Conservation (phyloP, 2,797 vertebrate species). For the Crypturellus tataupa region DNA sequence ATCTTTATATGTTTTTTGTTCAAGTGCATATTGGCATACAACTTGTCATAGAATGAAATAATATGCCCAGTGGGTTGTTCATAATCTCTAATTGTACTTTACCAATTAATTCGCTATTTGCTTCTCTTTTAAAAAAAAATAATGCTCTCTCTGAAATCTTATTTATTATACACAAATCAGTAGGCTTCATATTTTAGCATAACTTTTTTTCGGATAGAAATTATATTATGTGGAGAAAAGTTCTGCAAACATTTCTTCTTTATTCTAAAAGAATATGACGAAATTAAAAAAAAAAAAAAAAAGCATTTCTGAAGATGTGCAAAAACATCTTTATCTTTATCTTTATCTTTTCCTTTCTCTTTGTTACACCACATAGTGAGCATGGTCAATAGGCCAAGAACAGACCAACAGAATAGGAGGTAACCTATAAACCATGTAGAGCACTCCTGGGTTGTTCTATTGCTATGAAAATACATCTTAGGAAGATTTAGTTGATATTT, state of each 20-base stretch:
- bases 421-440: neutral
- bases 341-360: rapidly evolving
- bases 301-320: neutral
- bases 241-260: neutral
- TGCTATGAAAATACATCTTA: neutral
- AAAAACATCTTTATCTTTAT: neutral
- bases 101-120: neutral
- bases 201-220: neutral
- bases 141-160: neutral
- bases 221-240: neutral
- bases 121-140: neutral
- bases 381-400: neutral
- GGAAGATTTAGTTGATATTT: neutral
- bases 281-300: neutral
- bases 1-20: neutral
- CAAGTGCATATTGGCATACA: neutral
- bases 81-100: neutral
- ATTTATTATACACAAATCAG: neutral
- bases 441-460: neutral
- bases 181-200: neutral
- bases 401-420: neutral
- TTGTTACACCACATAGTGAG: neutral
- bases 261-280: neutral
- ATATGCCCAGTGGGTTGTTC: neutral
- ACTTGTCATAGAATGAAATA: neutral